A percentile compares a stretch with the other conserved stretches of the same genome.
Evolutionary conservation across 2,888 invertebrate genomes (phyloP).

Genomic region (Polydesmus complanatus): DNA sequence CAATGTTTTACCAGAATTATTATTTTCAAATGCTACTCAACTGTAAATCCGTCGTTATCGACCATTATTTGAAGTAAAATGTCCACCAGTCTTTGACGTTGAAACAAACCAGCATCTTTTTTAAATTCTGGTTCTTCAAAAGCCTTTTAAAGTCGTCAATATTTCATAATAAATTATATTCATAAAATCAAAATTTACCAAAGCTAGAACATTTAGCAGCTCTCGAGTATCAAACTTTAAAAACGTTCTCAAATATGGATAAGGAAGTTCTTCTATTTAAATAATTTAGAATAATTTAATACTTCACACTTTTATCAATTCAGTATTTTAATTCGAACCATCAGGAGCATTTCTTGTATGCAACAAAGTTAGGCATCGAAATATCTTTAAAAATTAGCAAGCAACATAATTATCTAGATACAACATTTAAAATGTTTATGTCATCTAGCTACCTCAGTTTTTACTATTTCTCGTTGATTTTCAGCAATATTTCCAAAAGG

Average conservation of each 20-base stretch:
- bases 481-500: constrained; percentile 56
- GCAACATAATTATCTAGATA: neutral
- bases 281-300: neutral
- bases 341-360: constrained; percentile 46
- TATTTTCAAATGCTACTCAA: constrained; percentile 32
- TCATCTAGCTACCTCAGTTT: constrained; percentile 37
- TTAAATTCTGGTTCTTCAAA: constrained; percentile 68
- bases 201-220: constrained; percentile 66
- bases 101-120: constrained; percentile 52
- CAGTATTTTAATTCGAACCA: constrained; percentile 25
- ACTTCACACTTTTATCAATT: neutral
- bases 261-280: constrained; percentile 23
- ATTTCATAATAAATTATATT: neutral
- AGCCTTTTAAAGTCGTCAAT: constrained; percentile 36
- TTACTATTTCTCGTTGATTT: constrained; percentile 48
- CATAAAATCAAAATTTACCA: constrained; percentile 32
- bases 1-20: neutral
- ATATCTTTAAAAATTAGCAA: constrained; percentile 37
- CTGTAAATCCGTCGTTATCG: constrained; percentile 46
- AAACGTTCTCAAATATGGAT: constrained; percentile 42
- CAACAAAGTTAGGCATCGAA: constrained; percentile 51
- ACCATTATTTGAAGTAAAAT: constrained; percentile 61
- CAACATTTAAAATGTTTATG: neutral
- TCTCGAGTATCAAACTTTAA: constrained; percentile 70
- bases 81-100: constrained; percentile 61